Evolutionary conservation across 1,140 invertebrate species (phyloP).

Genomic region (Hycleus cichorii): DNA sequence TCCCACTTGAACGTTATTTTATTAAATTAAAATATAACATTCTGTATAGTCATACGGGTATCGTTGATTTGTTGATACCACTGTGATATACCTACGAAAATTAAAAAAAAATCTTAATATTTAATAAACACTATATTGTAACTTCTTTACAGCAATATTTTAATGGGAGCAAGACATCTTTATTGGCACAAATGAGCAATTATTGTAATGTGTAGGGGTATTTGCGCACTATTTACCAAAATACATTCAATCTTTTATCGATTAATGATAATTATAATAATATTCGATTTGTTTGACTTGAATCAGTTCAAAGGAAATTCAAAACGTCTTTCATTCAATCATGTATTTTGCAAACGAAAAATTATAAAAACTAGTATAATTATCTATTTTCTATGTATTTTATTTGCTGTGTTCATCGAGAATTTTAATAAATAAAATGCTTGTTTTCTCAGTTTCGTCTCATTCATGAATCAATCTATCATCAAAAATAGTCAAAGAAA

Average conservation of each 20-base stretch:
- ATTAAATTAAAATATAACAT: background rate
- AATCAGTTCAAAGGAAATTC: background rate
- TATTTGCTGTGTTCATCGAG: conserved; percentile 23
- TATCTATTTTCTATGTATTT: conserved; percentile 20
- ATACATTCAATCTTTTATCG: conserved; percentile 8
- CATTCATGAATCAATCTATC: no score
- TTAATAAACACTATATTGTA: conserved; percentile 14
- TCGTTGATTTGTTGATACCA: conserved; percentile 20
- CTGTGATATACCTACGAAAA: conserved; percentile 25
- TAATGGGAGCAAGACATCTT: conserved; percentile 33
- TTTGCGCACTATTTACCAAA: conserved; percentile 19
- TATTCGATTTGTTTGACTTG: background rate
- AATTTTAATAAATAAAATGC: conserved; percentile 19
- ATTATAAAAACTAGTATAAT: background rate
- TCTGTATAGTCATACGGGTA: conserved; percentile 16
- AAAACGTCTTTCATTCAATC: conserved; percentile 19
- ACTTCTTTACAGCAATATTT: conserved; percentile 26
- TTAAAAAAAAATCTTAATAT: background rate
- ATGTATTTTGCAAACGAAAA: background rate
- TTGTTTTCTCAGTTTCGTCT: conserved; percentile 5
- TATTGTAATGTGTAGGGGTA: conserved; percentile 21
- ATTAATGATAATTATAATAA: background rate
- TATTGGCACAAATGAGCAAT: conserved; percentile 35
- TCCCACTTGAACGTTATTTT: conserved; percentile 7
- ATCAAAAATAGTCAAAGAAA: no score